These are phyloP conservation scores for Carposina sasakii DNA, from an alignment of 1,140 invertebrate genomes.

Conservation along the genomic window DNA sequence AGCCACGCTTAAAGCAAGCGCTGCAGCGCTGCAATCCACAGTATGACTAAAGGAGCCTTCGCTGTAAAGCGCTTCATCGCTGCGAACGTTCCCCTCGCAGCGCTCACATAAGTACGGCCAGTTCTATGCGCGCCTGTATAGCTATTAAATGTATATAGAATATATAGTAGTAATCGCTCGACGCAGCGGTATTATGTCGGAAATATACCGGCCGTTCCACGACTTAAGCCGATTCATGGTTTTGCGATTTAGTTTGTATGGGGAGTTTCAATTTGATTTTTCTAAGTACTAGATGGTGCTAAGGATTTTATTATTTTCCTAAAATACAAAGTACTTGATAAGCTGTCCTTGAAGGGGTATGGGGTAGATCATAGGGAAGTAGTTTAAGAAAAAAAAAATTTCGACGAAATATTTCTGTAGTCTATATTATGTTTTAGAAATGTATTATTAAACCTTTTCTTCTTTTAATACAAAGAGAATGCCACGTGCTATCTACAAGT, in stretches of 20 bases:
- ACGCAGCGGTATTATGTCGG: conserved; percentile 73
- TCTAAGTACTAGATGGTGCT: conserved; percentile 52
- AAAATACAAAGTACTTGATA: conserved; percentile 60
- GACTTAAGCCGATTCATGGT: conserved; percentile 62
- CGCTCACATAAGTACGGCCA: conserved; percentile 72
- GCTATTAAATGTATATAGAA: conserved; percentile 74
- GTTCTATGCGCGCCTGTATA: conserved; percentile 73
- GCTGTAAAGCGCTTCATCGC: conserved; percentile 50
- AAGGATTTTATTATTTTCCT: conserved; percentile 51
- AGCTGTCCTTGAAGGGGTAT: conserved; percentile 61
- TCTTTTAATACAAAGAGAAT: too few species aligned
- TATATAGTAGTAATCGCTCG: conserved; percentile 73
- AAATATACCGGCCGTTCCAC: conserved; percentile 68
- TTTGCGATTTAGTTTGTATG: conserved; percentile 71
- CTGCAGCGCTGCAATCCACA: conserved; percentile 43
- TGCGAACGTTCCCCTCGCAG: conserved; percentile 39
- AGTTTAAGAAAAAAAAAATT: conserved; percentile 37
- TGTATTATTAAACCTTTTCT: too few species aligned
- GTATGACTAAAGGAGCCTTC: conserved; percentile 29
- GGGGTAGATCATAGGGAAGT: conserved; percentile 36
- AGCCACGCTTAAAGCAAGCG: conserved; percentile 42
- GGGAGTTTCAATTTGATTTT: conserved; percentile 66
- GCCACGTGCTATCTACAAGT: too few species aligned
- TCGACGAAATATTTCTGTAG: too few species aligned
- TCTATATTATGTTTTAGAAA: too few species aligned